Evolutionary conservation across 2,797 vertebrate species (phyloP), one percentile per base, ranked within the genome.

Genomic region (Acomys russatus): DNA sequence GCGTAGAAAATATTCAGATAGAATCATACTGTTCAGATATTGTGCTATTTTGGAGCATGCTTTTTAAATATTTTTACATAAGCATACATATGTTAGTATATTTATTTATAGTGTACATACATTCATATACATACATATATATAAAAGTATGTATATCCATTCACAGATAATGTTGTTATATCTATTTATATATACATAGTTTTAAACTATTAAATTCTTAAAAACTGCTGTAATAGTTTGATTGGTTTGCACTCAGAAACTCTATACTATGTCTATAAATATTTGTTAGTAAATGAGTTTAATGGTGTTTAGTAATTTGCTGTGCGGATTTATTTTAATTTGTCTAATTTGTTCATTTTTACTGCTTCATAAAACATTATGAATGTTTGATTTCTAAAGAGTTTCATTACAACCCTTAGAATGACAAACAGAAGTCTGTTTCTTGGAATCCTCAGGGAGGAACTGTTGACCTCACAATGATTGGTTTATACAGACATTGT

Each of bases 191-290:
- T 77, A 15, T 3, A 73, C 1, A 44, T 51, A 82, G 59, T 70
- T 80, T 84, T 38, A 91, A 3, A 88, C 25, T 78, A 74, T 56
- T 71, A 23, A 63, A 89, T 77, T 88, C 12, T 38, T 70, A 0
- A 56, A 44, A 82, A 90, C 7, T 87, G 8, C 38, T 82, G 10
- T 73, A 88, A 22, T 83, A 79, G n/a, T 92, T 15, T 89, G 11
- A 88, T 66, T 93, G 89, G n/a, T 66, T 91, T 96, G 76, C n/a
- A 76, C 4, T 86, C 15, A 79, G 20, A 20, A 74, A 92, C 79
- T 23, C 23, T 93, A 73, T 85, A 3, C 23, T 83, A 9, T 84
- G 8, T 64, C 51, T 89, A 51, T 86, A 84, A 90, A 95, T 95
- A 93, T 86, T 82, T 17, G 2, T 66, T 38, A 74, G 30, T 33